Base-by-base conservation (phyloP, 2,113 vertebrate species). In the Lipophrys pholis region DNA sequence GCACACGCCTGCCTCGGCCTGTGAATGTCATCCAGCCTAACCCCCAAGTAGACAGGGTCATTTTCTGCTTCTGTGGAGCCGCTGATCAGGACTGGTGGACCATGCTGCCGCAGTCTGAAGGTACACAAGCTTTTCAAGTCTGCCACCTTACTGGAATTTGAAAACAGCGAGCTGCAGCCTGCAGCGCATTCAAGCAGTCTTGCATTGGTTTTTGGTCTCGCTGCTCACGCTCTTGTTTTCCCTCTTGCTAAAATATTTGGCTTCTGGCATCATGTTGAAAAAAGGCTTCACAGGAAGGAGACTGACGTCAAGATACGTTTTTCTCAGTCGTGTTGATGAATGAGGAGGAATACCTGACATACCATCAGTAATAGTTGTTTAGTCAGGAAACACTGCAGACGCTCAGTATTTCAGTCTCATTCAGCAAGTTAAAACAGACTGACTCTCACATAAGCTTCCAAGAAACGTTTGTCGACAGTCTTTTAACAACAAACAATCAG, bases 181-280 rank as follows among this genome's bases (percentile, higher is more conserved):
- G n/a, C 21, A 30, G 21, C n/a, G 36, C 39, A 57, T 10, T 16
- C 35, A 51, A 55, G 73, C 11, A 3, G 1, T 54, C 11, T 21
- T 14, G 7, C 5, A 1, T 21, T 38, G 35, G 35, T 8, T 67
- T 52, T 67, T 11, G 6, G 46, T 59, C 58, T 48, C 54, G 45
- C 46, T 55, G 14, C 17, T 64, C 11, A n/a, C 41, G 41, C 35
- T 40, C 45, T n/a, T 14, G 2, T 62, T 62, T 55, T 8, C 10
- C 36, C 59, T 21, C 39, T 3, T 65, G 6, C 49, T 53, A 41
- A 58, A 58, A 59, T 30, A 17, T 71, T 8, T 66, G 49, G 39
- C 16, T 14, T 17, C 21, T 57, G 38, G 48, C 9, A 51, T 9
- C 14, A 14, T 0, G 38, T 11, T 38, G 15, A 46, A 30, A 59